These are phyloP conservation scores for Drosophila obscura DNA, from an alignment of 1,140 invertebrate species.

Conservation along the genomic window DNA sequence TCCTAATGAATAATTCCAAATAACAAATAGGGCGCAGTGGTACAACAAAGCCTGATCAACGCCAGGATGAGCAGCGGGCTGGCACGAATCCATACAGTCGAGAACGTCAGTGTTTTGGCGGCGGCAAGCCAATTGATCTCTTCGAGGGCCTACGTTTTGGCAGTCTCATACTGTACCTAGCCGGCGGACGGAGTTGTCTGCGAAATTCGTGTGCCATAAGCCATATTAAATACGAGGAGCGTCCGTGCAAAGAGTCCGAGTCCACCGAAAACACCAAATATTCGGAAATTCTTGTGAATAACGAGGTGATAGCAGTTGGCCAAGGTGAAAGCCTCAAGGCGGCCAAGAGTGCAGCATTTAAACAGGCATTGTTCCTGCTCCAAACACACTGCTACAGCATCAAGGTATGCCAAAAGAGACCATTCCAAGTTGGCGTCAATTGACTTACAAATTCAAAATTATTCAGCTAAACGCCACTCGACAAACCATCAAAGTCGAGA, in stretches of 20 bases:
- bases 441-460: neutral
- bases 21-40: conserved; percentile 60
- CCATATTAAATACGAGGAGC: conserved; percentile 59
- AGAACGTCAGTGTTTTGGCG: conserved; percentile 58
- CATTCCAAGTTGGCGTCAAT: neutral
- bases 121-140: conserved; percentile 57
- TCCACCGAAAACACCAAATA: conserved; percentile 29
- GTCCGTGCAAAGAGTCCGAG: conserved; percentile 4
- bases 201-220: conserved; percentile 45
- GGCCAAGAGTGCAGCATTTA: conserved; percentile 84
- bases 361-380: conserved; percentile 80
- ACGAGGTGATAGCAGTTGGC: conserved; percentile 70
- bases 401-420: conserved; percentile 78
- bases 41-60: conserved; percentile 5
- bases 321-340: conserved; percentile 76
- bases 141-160: conserved; percentile 60
- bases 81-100: conserved; percentile 12
- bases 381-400: conserved; percentile 85
- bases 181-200: conserved; percentile 66
- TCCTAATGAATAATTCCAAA: conserved; percentile 58
- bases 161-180: conserved; percentile 50
- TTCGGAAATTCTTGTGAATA: conserved; percentile 75
- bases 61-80: neutral
- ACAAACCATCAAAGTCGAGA: conserved; percentile 73
- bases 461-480: conserved; percentile 63